These are phyloP conservation scores for Apogon talboti DNA, from an alignment of 2,797 vertebrate genomes.

Conservation along the genomic window DNA sequence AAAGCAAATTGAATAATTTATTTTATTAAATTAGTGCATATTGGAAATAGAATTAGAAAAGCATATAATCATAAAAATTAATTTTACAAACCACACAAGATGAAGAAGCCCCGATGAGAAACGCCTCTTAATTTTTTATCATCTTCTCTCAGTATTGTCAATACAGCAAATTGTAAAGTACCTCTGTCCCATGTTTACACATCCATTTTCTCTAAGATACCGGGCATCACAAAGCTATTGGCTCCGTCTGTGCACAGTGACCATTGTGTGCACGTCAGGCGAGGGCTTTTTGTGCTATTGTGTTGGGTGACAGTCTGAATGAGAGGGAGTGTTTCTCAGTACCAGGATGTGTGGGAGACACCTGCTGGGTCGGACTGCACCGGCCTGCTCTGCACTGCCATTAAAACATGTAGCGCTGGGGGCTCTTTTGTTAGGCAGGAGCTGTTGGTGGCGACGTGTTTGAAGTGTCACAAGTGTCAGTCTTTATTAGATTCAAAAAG, in stretches of 20 bases:
- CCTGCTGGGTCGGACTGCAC: slow-evolving; percentile 93
- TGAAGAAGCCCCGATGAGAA: background rate
- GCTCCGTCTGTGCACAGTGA: slow-evolving; percentile 75
- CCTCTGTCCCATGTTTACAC: slow-evolving; percentile 61
- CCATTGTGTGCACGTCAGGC: slow-evolving; percentile 86
- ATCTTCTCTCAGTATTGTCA: slow-evolving; percentile 16
- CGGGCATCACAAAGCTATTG: slow-evolving; percentile 62
- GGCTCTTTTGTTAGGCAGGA: slow-evolving; percentile 88
- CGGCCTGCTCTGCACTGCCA: slow-evolving; percentile 87
- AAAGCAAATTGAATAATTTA: background rate
- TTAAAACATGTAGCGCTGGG: slow-evolving; percentile 86
- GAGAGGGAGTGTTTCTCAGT: slow-evolving; percentile 91
- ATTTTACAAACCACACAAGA: background rate
- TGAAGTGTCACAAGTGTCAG: slow-evolving; percentile 94
- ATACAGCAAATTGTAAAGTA: slow-evolving; percentile 38
- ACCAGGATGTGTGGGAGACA: slow-evolving; percentile 91
- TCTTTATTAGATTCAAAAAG: slow-evolving; percentile 89
- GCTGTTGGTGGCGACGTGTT: slow-evolving; percentile 90
- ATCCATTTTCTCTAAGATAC: slow-evolving; percentile 65
- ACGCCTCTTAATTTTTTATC: slow-evolving; percentile 17
- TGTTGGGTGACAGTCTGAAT: slow-evolving; percentile 92
- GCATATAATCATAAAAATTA: background rate
- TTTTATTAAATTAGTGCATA: background rate
- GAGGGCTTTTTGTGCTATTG: slow-evolving; percentile 88
- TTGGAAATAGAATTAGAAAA: no score